phyloP scores from a whole-genome alignment of 2,888 invertebrate species.

The Drosophila neotestacea region DNA sequence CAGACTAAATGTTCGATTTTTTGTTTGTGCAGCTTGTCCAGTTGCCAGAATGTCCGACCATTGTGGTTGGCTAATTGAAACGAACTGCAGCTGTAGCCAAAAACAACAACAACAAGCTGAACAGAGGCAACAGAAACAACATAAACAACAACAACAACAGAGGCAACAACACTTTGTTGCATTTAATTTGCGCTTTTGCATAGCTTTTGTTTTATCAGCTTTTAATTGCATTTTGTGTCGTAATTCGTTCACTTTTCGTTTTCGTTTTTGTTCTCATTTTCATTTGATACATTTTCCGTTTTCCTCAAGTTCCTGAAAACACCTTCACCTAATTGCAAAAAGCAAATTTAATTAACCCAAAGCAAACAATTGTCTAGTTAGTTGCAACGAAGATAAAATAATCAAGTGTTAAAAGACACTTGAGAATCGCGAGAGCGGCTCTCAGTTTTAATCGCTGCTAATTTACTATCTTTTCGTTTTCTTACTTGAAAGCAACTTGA shows the following conservation, averaged over 20 bases:
- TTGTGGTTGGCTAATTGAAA: conserved; percentile 69
- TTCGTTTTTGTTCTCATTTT: conserved; percentile 30
- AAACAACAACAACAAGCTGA: conserved; percentile 19
- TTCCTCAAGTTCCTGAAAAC: conserved; percentile 21
- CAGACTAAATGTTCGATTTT: conserved; percentile 15
- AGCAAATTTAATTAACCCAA: conserved; percentile 68
- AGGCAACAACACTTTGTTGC: conserved; percentile 52
- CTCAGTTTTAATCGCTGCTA: conserved; percentile 16
- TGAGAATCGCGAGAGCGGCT: not conserved
- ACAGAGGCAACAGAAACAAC: conserved; percentile 17
- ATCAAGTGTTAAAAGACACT: conserved; percentile 5
- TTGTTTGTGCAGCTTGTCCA: conserved; percentile 30
- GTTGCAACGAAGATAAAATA: conserved; percentile 1
- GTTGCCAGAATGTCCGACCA: conserved; percentile 18
- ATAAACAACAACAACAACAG: conserved; percentile 18
- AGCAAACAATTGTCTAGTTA: conserved; percentile 47
- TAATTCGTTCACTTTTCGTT: conserved; percentile 27
- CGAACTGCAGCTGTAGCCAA: conserved; percentile 33
- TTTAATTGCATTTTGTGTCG: conserved; percentile 63
- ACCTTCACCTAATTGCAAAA: conserved; percentile 55
- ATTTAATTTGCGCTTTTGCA: conserved; percentile 64
- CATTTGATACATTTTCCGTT: conserved; percentile 33
- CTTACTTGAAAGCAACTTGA: conserved; percentile 7
- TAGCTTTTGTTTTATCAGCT: conserved; percentile 46
- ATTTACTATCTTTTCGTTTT: not conserved